phyloP scores from a whole-genome alignment of 2,888 invertebrate genomes.

The Acanthosepion lycidas region DNA sequence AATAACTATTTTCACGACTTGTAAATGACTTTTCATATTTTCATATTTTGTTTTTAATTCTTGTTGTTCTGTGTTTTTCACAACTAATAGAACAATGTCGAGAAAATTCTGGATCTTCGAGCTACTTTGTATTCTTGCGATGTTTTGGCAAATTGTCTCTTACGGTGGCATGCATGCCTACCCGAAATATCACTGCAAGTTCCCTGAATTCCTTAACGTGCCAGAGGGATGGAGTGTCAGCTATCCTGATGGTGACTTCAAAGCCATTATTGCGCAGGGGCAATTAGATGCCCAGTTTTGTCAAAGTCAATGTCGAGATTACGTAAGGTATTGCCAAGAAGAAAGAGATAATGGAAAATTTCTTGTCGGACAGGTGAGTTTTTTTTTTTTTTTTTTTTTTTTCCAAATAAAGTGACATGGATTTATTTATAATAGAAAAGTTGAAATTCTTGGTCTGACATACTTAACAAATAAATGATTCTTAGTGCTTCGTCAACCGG shows the following conservation, averaged over 20 bases:
- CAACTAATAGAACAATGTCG: background rate
- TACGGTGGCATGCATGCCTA: background rate
- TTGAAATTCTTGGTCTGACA: too few species aligned
- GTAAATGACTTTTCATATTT: too few species aligned
- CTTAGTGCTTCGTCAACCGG: too few species aligned
- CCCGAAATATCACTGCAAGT: background rate
- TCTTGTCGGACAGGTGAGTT: conserved; percentile 41
- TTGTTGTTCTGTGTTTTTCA: too few species aligned
- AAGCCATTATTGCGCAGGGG: background rate
- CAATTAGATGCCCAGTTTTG: background rate
- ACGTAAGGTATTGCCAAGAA: conserved; percentile 44
- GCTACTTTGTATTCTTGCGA: background rate
- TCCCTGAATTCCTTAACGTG: conserved; percentile 36
- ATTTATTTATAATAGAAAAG: too few species aligned
- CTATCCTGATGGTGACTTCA: background rate
- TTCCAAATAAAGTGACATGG: too few species aligned
- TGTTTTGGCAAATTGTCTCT: background rate
- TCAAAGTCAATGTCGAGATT: conserved; percentile 8
- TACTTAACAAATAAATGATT: too few species aligned
- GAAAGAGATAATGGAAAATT: background rate
- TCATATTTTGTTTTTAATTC: too few species aligned
- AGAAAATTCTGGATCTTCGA: background rate
- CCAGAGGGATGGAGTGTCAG: conserved; percentile 15
- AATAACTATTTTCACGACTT: too few species aligned
- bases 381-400: too few species aligned